These are phyloP conservation scores for Blastobasis adustella DNA, from an alignment of 2,888 invertebrate species.

Conservation along the genomic window DNA sequence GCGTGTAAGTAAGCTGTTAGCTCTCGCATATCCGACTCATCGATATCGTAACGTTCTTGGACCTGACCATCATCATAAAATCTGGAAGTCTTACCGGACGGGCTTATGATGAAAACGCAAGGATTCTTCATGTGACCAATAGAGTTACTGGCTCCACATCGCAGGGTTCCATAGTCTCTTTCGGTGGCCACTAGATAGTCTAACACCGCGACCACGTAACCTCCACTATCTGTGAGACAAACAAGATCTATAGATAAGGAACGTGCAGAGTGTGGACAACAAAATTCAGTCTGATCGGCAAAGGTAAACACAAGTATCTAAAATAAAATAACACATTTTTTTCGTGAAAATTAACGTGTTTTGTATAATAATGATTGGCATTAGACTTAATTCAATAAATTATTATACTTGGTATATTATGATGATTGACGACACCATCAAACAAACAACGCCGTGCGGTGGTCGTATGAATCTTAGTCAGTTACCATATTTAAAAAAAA, in stretches of 20 bases:
- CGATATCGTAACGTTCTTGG: background rate
- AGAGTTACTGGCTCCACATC: conserved; percentile 87
- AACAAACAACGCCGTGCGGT: no score
- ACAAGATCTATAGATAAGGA: no score
- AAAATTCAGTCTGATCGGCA: background rate
- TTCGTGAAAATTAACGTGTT: background rate
- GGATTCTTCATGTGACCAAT: conserved; percentile 89
- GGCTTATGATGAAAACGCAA: conserved; percentile 91
- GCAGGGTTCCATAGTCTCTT: conserved; percentile 89
- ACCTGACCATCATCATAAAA: background rate
- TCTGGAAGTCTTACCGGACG: conserved; percentile 78
- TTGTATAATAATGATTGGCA: no score
- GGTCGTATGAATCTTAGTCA: no score
- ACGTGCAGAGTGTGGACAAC: background rate
- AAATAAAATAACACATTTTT: background rate
- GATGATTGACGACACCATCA: no score
- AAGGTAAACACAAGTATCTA: background rate
- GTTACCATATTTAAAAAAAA: no score
- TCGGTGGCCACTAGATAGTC: conserved; percentile 89
- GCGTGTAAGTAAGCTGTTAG: background rate
- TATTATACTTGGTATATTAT: no score
- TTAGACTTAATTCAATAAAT: no score
- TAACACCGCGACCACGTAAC: conserved; percentile 77
- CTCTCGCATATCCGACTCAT: background rate
- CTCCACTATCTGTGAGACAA: background rate